A percentile compares a stretch with the other conserved stretches of the same genome.
Conservation (phyloP, 2,888 invertebrate species). For the Epinotia brunnichana region DNA sequence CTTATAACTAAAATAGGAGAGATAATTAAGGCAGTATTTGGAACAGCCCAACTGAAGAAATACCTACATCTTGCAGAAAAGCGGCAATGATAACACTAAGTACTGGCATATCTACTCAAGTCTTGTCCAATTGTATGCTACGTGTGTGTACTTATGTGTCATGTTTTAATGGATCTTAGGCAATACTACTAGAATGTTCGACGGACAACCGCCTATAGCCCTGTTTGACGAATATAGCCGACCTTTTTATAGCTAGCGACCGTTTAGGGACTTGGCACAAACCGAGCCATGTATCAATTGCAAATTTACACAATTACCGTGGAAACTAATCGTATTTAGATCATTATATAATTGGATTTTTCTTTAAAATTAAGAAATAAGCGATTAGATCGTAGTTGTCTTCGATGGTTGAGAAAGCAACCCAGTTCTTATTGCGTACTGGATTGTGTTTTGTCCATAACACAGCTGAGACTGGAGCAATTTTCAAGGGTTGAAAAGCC, state of each 20-base stretch:
- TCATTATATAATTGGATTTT: slow-evolving; percentile 36
- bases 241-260: slow-evolving; percentile 36
- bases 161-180: neutral
- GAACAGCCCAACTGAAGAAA: no score
- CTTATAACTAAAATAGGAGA: no score
- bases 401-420: neutral
- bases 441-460: neutral
- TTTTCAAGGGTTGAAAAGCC: neutral
- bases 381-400: neutral
- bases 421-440: neutral
- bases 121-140: no score
- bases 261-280: slow-evolving; percentile 37
- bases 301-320: slow-evolving; percentile 53
- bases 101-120: no score
- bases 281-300: slow-evolving; percentile 50
- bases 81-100: no score
- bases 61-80: no score
- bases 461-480: neutral
- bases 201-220: slow-evolving; percentile 3
- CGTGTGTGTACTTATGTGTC: no score
- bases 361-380: neutral
- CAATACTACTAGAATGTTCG: slow-evolving; percentile 12
- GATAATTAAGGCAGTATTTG: no score
- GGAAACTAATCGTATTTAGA: slow-evolving; percentile 46
- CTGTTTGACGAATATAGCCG: slow-evolving; percentile 17